phyloP scores from a whole-genome alignment of 2,888 invertebrate species.

The Metalampra italica region DNA sequence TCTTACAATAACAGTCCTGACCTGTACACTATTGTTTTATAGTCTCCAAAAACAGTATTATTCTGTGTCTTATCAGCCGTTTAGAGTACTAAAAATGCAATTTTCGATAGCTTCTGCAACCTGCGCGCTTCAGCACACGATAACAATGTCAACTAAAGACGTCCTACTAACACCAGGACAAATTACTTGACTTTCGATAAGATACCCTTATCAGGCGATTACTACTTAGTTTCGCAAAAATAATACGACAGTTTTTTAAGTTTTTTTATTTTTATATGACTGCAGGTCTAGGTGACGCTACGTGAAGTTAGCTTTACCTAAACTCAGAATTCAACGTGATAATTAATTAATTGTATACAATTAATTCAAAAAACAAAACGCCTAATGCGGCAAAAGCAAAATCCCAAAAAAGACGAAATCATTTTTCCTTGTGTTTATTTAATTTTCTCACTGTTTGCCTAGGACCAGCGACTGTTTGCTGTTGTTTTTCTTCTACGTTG shows the following conservation, averaged over 20 bases:
- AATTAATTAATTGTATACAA: too few relatives aligned
- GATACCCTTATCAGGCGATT: slow-evolving; percentile 10
- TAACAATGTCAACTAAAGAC: slow-evolving; percentile 8
- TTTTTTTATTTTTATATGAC: neutral
- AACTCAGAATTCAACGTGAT: too few relatives aligned
- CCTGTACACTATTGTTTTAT: neutral
- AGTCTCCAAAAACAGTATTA: neutral
- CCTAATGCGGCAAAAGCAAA: too few relatives aligned
- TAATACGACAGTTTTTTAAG: neutral
- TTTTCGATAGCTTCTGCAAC: slow-evolving; percentile 12
- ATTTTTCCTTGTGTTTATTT: too few relatives aligned
- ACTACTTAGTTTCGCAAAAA: neutral
- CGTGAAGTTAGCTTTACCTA: too few relatives aligned
- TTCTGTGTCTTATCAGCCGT: neutral
- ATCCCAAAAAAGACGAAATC: too few relatives aligned
- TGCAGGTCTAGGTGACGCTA: too few relatives aligned
- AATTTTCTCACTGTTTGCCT: too few relatives aligned
- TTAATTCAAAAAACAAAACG: too few relatives aligned
- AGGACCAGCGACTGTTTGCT: too few relatives aligned
- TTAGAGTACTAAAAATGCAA: slow-evolving; percentile 5
- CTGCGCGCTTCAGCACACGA: slow-evolving; percentile 3
- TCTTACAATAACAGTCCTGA: neutral
- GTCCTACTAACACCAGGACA: slow-evolving; percentile 17
- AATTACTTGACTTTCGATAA: slow-evolving; percentile 18
- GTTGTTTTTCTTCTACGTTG: too few relatives aligned